A percentile compares a stretch with the other conserved stretches of the same genome.
Evolutionary conservation across 2,797 vertebrate genomes (phyloP).

Genomic region (Sardinella longiceps): DNA sequence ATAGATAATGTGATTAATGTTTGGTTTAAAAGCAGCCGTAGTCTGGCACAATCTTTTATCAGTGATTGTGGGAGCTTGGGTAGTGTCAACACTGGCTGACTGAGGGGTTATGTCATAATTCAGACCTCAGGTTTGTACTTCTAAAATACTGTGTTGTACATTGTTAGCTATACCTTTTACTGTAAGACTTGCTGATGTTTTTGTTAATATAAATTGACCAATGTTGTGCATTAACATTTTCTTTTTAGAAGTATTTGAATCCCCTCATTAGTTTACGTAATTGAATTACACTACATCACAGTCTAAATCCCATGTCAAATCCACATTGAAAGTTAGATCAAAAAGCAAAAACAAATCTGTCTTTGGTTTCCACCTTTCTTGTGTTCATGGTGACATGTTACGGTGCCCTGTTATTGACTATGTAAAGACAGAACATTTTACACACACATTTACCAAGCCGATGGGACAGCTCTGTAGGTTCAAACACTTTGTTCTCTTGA

Average conservation of each 20-base stretch:
- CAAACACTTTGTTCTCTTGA: constrained; percentile 1
- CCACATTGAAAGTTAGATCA: background rate
- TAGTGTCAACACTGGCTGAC: background rate
- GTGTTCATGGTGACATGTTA: background rate
- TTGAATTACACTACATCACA: background rate
- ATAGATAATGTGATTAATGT: background rate
- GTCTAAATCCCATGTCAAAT: background rate
- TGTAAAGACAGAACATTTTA: background rate
- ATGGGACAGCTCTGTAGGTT: background rate
- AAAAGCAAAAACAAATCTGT: background rate
- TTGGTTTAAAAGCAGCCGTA: background rate
- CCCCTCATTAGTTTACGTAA: too few relatives aligned
- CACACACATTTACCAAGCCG: background rate
- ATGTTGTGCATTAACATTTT: too few relatives aligned
- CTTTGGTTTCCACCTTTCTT: background rate
- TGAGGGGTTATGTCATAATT: background rate
- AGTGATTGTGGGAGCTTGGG: background rate
- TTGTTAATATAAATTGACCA: too few relatives aligned
- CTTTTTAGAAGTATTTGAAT: too few relatives aligned
- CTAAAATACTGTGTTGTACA: background rate
- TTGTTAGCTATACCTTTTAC: too few relatives aligned
- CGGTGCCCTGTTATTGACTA: background rate
- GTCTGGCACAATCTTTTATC: background rate
- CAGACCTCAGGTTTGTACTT: background rate
- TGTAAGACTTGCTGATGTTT: too few relatives aligned